Base-by-base conservation (phyloP, 1,140 invertebrate species). In the Bombus cullumanus region DNA sequence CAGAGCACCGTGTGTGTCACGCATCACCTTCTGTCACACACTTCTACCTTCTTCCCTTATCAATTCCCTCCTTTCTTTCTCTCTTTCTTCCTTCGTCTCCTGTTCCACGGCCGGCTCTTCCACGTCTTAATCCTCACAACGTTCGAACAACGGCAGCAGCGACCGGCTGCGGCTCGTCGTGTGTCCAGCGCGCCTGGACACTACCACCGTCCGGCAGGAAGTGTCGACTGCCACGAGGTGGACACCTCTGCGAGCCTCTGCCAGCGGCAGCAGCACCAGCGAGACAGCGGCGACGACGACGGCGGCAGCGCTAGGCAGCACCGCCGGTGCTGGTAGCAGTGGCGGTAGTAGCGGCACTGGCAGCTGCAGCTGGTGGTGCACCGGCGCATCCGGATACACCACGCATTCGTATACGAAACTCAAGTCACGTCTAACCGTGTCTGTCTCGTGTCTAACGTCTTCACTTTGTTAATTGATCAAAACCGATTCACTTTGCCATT, bases 191-290 rank as follows among this genome's bases (percentile, higher is more conserved):
- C 88, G 88, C 88, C 88, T 84, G 85, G 86, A 89, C 89, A 90
- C 88, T 87, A 87, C 88, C 88, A 90, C 88, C 89, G 89, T 90
- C 89, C 89, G 86, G 82, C 82, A 90, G 88, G 82, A 90, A 90
- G 86, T 90, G 89, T 87, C 88, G 89, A 84, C 86, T 88, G 86
- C 88, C 89, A 90, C 89, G 88, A 90, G 89, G 88, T 89, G 88
- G 78, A 89, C 86, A 85, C 78, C 88, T 90, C 89, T 90, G 86
- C 78, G 88, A 87, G 86, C 81, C 86, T 83, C 89, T 83, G 88
- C 88, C 76, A 87, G 80, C 85, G 78, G 83, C 69, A 82, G 79
- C 83, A 77, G 83, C 64, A 75, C 66, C 68, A 74, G 73, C 57
- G 64, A 37, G 64, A 43, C 53, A 47, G 62, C 74, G 64, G 73